Base-by-base conservation (phyloP, 2,797 vertebrate genomes). In the Vespertilio murinus region DNA sequence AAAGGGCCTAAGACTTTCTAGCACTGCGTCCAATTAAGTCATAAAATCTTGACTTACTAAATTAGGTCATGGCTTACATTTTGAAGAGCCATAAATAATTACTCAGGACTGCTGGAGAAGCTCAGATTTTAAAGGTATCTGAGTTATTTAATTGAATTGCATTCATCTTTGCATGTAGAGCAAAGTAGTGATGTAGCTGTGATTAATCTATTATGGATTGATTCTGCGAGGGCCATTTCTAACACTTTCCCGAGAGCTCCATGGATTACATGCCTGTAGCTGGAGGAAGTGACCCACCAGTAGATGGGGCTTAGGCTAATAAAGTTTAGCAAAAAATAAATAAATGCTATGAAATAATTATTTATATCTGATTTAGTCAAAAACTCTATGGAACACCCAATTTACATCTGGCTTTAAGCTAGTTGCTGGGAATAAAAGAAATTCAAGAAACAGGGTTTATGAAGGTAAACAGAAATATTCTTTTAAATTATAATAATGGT, bases 61-160 rank as follows among this genome's bases (percentile, higher is more conserved):
- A 85, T 93, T 91, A 64, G 49, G 70, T 23, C 77, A 30, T 71
- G 35, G 47, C 16, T 64, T 11, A 30, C 20, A 69, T 56, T 96
- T 94, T 90, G 47, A 87, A 91, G 35, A 83, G 25, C 89, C 92
- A 95, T 91, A 74, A 93, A 47, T 94, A 96, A 94, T 94, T 91
- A 79, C 33, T 86, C 33, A 85, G 33, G 83, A 20, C 54, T 93
- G 20, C 54, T 88, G 28, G 54, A 85, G 30, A 64, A 78, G 64
- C 67, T 87, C 22, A 20, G 17, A 45, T 93, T 88, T 90, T 77
- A 81, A 89, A 94, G 56, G 35, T n/a, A 70, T 78, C 52, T 49
- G 80, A 75, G 40, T 74, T 79, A 47, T 73, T 96, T 88, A 92
- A 96, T 78, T 70, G 38, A 30, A 18, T 82, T 30, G 13, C 47